Evolutionary conservation across 1,140 invertebrate species (phyloP).

Genomic region (Cataglyphis hispanica): DNA sequence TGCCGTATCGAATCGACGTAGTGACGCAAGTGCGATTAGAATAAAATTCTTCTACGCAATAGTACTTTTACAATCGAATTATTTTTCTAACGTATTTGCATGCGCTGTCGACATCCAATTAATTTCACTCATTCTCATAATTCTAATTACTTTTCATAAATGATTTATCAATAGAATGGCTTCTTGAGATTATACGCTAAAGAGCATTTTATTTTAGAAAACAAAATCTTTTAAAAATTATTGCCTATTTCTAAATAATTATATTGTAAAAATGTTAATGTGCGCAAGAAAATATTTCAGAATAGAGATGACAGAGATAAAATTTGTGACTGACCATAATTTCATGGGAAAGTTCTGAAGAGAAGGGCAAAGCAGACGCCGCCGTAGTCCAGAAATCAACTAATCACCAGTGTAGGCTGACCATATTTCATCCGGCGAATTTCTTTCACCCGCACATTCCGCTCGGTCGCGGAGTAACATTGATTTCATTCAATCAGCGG

Average conservation of each 20-base stretch:
- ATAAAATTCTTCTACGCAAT: neutral
- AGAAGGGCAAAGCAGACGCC: conserved; percentile 7
- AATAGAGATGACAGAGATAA: conserved; percentile 44
- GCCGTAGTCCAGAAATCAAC: conserved; percentile 41
- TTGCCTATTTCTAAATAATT: neutral
- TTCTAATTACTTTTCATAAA: neutral
- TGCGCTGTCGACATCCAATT: neutral
- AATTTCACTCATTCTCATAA: too few relatives aligned
- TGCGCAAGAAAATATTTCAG: neutral
- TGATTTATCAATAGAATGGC: neutral
- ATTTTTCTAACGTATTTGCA: neutral
- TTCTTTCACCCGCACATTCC: conserved; percentile 40
- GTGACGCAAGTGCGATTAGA: conserved; percentile 34
- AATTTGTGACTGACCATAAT: conserved; percentile 34
- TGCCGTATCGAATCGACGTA: conserved; percentile 10
- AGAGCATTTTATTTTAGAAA: neutral
- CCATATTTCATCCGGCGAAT: conserved; percentile 57
- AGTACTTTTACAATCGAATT: conserved; percentile 2
- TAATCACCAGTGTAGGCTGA: conserved; percentile 45
- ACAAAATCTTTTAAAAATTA: neutral
- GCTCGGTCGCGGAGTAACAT: conserved; percentile 35
- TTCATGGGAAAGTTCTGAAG: conserved; percentile 56
- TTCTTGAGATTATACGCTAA: neutral
- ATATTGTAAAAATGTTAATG: conserved; percentile 8
- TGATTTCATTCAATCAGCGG: conserved; percentile 71